These are phyloP conservation scores for Spodoptera litura DNA, from an alignment of 1,140 invertebrate genomes.

Conservation along the genomic window DNA sequence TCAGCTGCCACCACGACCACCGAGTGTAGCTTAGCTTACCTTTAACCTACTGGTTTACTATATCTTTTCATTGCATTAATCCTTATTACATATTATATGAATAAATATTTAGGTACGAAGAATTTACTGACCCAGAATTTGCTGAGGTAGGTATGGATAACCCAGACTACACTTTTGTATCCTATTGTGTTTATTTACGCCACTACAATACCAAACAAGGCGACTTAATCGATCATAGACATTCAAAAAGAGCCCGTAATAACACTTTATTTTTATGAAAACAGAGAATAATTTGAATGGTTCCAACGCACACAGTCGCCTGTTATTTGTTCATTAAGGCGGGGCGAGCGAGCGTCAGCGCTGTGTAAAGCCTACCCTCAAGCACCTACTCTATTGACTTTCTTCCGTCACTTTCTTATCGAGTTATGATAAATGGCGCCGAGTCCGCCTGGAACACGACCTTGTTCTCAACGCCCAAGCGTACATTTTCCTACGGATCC, in stretches of 20 bases:
- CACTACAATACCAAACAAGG: constrained; percentile 4
- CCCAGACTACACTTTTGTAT: not conserved
- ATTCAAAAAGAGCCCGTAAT: constrained; percentile 36
- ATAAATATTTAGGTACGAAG: no score
- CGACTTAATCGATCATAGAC: constrained; percentile 26
- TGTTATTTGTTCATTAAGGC: constrained; percentile 67
- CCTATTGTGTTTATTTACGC: constrained; percentile 21
- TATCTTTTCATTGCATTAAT: no score
- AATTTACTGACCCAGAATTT: no score
- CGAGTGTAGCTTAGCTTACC: no score
- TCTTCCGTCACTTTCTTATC: constrained; percentile 83
- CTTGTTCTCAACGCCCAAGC: constrained; percentile 51
- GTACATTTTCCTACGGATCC: constrained; percentile 52
- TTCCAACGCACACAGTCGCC: constrained; percentile 35
- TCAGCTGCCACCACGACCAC: no score
- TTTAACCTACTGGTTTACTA: no score
- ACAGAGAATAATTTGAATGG: constrained; percentile 54
- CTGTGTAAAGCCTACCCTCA: constrained; percentile 73
- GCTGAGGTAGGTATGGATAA: no score
- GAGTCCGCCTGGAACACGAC: constrained; percentile 50
- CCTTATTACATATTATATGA: no score
- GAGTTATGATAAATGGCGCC: constrained; percentile 77
- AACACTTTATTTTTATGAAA: constrained; percentile 55
- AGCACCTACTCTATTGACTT: constrained; percentile 84
- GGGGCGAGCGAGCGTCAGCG: constrained; percentile 59